Conservation (phyloP, 2,113 vertebrate genomes). For the Ophthalmolycus amberensis region DNA sequence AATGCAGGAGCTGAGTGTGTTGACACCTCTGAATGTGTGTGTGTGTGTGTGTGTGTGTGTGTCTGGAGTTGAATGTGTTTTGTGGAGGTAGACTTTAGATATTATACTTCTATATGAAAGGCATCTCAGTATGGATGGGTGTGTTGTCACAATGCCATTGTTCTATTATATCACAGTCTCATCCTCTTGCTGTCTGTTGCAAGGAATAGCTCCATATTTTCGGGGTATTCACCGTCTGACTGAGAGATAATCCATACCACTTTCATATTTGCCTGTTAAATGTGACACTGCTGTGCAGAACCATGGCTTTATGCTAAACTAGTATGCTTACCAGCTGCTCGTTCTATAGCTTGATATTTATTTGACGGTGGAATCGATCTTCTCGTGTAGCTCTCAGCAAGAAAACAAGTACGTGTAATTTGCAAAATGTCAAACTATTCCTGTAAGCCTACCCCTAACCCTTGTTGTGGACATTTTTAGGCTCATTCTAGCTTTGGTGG, state of each 20-base stretch:
- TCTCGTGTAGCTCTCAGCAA: not conserved
- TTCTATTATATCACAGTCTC: not conserved
- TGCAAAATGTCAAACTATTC: not conserved
- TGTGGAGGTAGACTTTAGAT: conserved; percentile 18
- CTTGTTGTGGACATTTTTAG: not conserved
- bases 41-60: not conserved
- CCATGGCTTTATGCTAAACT: not conserved
- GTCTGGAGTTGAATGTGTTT: conserved; percentile 1
- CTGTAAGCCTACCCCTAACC: not conserved
- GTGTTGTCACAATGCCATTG: not conserved
- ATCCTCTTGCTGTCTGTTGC: not conserved
- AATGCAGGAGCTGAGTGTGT: conserved; percentile 21
- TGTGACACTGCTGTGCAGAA: not conserved
- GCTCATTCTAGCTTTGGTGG: not conserved
- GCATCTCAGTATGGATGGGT: not conserved
- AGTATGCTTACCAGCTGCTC: not conserved
- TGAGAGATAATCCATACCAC: not conserved
- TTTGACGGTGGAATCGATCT: not conserved
- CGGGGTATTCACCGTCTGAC: not conserved
- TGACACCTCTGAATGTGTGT: not conserved
- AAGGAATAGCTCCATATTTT: not conserved
- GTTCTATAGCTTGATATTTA: not conserved
- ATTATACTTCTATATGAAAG: conserved; percentile 4
- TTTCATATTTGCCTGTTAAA: not conserved
- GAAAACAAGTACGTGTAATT: not conserved